Percentiles rank a stretch among this genome's conserved stretches.
Evolutionary conservation across 2,888 invertebrate genomes (phyloP).

Genomic region (Cynaeus angustus): DNA sequence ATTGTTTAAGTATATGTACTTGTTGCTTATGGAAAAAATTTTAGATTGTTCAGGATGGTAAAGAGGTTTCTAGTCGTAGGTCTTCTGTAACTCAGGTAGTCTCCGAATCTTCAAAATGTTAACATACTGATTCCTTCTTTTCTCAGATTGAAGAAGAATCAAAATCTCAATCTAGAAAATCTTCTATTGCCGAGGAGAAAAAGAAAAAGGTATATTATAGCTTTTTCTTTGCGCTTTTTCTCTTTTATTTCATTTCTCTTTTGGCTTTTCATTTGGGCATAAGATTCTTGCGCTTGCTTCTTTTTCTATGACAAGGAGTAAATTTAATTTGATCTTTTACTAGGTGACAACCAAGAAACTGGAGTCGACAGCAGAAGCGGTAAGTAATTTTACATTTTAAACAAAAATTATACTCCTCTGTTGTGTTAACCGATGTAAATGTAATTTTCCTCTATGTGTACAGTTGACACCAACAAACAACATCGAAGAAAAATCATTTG

Average conservation of each 20-base stretch:
- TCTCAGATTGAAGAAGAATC: slow-evolving; percentile 69
- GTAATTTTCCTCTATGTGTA: slow-evolving; percentile 41
- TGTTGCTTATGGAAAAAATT: slow-evolving; percentile 40
- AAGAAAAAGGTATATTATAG: slow-evolving; percentile 64
- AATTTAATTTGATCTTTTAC: slow-evolving; percentile 49
- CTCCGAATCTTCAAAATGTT: slow-evolving; percentile 10
- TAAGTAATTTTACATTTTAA: slow-evolving; percentile 58
- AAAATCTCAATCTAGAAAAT: slow-evolving; percentile 72
- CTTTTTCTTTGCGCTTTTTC: not conserved
- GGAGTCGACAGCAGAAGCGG: slow-evolving; percentile 67
- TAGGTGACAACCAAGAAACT: slow-evolving; percentile 63
- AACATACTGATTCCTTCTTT: slow-evolving; percentile 7
- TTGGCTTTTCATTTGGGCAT: slow-evolving; percentile 22
- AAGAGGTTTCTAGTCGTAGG: slow-evolving; percentile 67
- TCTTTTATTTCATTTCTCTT: slow-evolving; percentile 30
- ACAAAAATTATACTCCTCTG: slow-evolving; percentile 30
- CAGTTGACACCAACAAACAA: slow-evolving; percentile 67
- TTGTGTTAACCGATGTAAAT: slow-evolving; percentile 34
- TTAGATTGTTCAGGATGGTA: slow-evolving; percentile 67
- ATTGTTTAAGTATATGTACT: not conserved
- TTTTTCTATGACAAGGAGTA: slow-evolving; percentile 20
- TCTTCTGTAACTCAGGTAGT: slow-evolving; percentile 68
- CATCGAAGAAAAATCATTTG: slow-evolving; percentile 71
- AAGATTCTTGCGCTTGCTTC: not conserved
- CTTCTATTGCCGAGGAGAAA: slow-evolving; percentile 71